Evolutionary conservation across 2,888 invertebrate species (phyloP), one percentile per base, ranked within the genome.

Genomic region (Ectobius pallidus): DNA sequence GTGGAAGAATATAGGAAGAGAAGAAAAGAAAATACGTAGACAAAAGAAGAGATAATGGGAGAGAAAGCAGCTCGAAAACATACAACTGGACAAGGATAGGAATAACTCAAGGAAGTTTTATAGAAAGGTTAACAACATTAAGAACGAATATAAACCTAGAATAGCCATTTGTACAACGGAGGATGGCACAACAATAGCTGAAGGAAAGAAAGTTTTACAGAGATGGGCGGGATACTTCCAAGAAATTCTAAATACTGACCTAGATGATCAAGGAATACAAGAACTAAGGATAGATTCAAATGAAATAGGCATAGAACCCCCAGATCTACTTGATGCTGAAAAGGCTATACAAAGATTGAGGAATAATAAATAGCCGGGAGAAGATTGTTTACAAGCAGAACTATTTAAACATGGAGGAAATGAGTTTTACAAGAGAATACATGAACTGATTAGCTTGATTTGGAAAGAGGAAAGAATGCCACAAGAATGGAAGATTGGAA

Each of bases 1-100:
- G 46, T 46, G 46, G 46, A 46, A 46, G 46, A 46, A n/a, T 46
- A 46, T 46, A 46, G 46, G n/a, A 46, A 46, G 46, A n/a, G n/a
- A 46, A 46, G 46, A 46, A 46, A 46, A 46, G 46, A 46, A 46
- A n/a, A 46, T n/a, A 46, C 46, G n/a, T 46, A n/a, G 18, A 11
- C 16, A n/a, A 46, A n/a, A n/a, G n/a, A 46, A 46, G n/a, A n/a
- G 18, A n/a, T 3, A 46, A 4, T 9, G n/a, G 18, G 18, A 46
- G 18, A 46, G n/a, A 46, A 46, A 46, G n/a, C 46, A 46, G n/a
- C 46, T 46, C n/a, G 46, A 46, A 46, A 46, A 34, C 18, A n/a
- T 46, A 46, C 46, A 46, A 46, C 46, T 4, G 46, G 7, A 46
- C 46, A 46, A n/a, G 3, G 46, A 46, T n/a, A 46, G 46, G n/a